Conservation (phyloP, 2,797 vertebrate genomes). For the Enteromius argenteus region DNA sequence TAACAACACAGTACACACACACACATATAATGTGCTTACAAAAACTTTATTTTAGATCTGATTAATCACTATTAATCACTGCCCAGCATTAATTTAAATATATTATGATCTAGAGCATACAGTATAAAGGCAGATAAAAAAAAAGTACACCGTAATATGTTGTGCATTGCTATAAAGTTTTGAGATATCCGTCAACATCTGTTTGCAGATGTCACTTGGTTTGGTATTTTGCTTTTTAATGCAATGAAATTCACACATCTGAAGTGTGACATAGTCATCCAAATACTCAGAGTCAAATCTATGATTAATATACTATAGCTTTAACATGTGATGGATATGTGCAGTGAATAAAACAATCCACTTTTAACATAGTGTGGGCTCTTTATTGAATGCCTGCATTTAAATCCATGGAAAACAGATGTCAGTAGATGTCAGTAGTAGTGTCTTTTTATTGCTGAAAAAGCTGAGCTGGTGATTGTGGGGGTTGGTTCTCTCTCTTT, state of each 20-base stretch:
- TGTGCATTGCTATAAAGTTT: neutral
- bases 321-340: neutral
- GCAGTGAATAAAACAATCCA: neutral
- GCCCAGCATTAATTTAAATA: neutral
- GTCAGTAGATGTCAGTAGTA: neutral
- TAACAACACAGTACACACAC: too few relatives aligned
- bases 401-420: constrained; percentile 35
- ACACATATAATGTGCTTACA: too few relatives aligned
- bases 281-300: neutral
- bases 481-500: neutral
- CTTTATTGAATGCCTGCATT: neutral
- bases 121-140: neutral
- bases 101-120: neutral
- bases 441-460: constrained; percentile 12
- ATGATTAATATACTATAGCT: neutral
- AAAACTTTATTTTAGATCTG: too few relatives aligned
- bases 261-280: neutral
- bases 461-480: constrained; percentile 38
- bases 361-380: neutral
- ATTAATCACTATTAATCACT: too few relatives aligned
- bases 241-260: neutral
- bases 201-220: neutral
- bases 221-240: neutral
- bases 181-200: neutral
- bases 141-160: neutral